Evolutionary conservation across 2,888 invertebrate species (phyloP), one percentile per base, ranked within the genome.

Genomic region (Tricholauxania praeusta): DNA sequence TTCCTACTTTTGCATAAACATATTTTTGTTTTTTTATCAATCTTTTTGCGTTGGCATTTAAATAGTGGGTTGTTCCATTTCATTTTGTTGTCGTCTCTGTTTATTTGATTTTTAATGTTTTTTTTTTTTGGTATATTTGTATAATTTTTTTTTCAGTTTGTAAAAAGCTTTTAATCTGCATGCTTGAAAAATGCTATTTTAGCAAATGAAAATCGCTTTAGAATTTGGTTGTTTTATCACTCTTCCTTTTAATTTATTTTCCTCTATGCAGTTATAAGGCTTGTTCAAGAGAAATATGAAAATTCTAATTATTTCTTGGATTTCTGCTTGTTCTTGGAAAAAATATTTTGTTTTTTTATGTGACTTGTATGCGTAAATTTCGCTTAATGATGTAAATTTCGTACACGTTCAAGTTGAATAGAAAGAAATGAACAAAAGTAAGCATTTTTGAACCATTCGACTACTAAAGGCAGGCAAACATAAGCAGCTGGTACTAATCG

Each of bases 241-340:
- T 28, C 19, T n/a, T 47, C 57, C 47, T 64, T 51, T 47, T n/a
- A 59, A 57, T 65, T 64, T 71, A 3, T 28, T 17, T 17, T 57
- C 49, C 49, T 52, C 28, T 60, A 47, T 60, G 17, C 39, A 60
- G 32, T 71, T 65, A 51, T 60, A n/a, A 51, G 39, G 59, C 65
- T 66, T 57, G 15, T 57, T 66, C n/a, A 55, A 55, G n/a, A 15
- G 55, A 17, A 55, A 55, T 55, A 22, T 15, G 55, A 55, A 55
- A 55, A 55, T 55, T 55, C 17, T 55, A 55, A 55, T 19, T 19
- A 12, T 55, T 55, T 55, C 55, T 2, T 17, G 55, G 3, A 12
- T 19, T 22, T 15, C 3, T 55, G 55, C 55, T 55, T 55, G 48
- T 59, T 67, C 19, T 69, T 69, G 39, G 19, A 55, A 15, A 2